Evolutionary conservation across 64 coral and sea anemone species (phyloP).

Genomic region (Astreopora myriophthalma): DNA sequence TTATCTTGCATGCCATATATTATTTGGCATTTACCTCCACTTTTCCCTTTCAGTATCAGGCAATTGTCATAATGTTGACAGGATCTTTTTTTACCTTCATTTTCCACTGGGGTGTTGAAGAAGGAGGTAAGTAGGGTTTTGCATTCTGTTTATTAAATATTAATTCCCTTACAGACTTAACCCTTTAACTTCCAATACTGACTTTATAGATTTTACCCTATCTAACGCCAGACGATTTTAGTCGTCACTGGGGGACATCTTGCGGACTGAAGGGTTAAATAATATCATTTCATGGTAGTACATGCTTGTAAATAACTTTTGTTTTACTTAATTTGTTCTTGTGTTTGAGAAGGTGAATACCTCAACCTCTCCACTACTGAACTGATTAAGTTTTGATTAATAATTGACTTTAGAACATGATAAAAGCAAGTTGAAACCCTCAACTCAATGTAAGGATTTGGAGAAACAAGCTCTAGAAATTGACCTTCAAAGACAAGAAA

Average conservation of each 20-base stretch:
- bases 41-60: constrained; percentile 79
- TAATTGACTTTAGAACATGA: background rate
- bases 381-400: background rate
- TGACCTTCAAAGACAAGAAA: constrained; percentile 47
- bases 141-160: background rate
- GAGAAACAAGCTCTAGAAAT: constrained; percentile 59
- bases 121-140: constrained; percentile 17
- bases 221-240: too few relatives aligned
- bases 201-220: too few relatives aligned
- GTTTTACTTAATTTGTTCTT: too few relatives aligned
- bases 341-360: background rate
- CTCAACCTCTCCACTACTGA: background rate
- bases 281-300: too few relatives aligned
- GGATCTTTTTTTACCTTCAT: constrained; percentile 77
- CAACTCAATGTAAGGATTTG: background rate
- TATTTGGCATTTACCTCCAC: background rate
- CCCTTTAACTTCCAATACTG: too few relatives aligned
- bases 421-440: background rate
- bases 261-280: too few relatives aligned
- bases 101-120: constrained; percentile 93
- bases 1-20: background rate
- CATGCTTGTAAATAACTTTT: too few relatives aligned
- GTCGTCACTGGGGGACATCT: too few relatives aligned
- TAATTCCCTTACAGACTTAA: background rate
- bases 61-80: constrained; percentile 78